Conservation (phyloP, 2,797 vertebrate genomes). For the Iguana delicatissima region DNA sequence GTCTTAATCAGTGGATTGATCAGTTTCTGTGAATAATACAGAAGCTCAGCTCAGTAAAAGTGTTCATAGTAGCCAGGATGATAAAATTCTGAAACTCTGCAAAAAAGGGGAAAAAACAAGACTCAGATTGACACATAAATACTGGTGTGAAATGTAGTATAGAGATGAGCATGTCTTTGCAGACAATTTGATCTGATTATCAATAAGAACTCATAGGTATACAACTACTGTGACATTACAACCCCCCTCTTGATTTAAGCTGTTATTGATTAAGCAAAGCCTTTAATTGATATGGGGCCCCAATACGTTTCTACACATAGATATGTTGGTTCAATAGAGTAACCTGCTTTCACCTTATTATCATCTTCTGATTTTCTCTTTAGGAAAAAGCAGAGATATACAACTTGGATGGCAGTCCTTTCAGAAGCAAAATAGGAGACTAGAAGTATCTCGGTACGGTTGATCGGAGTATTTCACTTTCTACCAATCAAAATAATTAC, state of each 20-base stretch:
- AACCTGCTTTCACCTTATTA: neutral
- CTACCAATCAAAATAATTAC: neutral
- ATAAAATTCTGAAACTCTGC: conserved; percentile 51
- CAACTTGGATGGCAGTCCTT: neutral
- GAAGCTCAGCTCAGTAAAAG: conserved; percentile 44
- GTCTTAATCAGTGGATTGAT: conserved; percentile 57
- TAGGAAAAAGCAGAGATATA: neutral
- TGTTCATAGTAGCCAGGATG: conserved; percentile 41
- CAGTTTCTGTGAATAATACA: conserved; percentile 49
- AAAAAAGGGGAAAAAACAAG: conserved; percentile 51
- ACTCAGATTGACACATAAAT: conserved; percentile 14
- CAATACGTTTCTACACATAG: neutral
- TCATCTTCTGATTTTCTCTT: neutral
- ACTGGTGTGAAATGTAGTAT: neutral
- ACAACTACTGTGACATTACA: conserved; percentile 9
- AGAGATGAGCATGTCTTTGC: conserved; percentile 32
- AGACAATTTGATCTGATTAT: conserved; percentile 30
- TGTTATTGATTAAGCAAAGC: neutral
- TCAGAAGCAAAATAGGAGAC: neutral
- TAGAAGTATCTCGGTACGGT: neutral
- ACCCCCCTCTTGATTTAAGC: neutral
- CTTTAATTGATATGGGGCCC: neutral
- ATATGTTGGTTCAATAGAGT: neutral
- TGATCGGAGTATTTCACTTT: neutral
- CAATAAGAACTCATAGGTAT: conserved; percentile 19